Conservation (phyloP, 2,888 invertebrate species). For the Smittia aterrima region DNA sequence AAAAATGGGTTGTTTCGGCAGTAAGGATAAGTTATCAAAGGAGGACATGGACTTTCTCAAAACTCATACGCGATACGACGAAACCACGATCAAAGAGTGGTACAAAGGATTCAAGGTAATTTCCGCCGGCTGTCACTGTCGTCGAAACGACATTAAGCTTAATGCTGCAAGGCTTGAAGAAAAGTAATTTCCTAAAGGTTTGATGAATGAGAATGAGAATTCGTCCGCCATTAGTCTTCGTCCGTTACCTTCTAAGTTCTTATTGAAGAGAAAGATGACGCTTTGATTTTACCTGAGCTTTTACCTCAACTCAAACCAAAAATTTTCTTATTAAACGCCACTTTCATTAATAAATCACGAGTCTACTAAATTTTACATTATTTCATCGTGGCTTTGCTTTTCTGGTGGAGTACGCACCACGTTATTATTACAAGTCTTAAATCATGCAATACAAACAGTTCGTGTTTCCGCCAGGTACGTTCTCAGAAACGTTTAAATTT, state of each 20-base stretch:
- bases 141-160: no score
- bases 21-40: conserved; percentile 94
- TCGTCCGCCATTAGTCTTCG: no score
- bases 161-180: no score
- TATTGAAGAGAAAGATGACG: no score
- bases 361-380: not conserved
- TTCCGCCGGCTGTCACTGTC: conserved; percentile 43
- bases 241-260: no score
- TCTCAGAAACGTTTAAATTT: no score
- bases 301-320: no score
- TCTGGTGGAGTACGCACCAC: not conserved
- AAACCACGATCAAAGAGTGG: conserved; percentile 99
- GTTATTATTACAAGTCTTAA: not conserved
- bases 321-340: not conserved
- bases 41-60: conserved; percentile 99
- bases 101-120: conserved; percentile 99
- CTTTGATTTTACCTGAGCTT: no score
- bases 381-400: not conserved
- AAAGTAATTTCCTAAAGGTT: no score
- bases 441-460: not conserved
- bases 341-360: not conserved
- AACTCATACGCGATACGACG: conserved; percentile 96
- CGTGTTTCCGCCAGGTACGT: not conserved
- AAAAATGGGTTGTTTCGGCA: conserved; percentile 88
- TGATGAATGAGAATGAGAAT: no score